phyloP scores from a whole-genome alignment of 2,888 invertebrate genomes.

The Trichogramma dendrolimi region DNA sequence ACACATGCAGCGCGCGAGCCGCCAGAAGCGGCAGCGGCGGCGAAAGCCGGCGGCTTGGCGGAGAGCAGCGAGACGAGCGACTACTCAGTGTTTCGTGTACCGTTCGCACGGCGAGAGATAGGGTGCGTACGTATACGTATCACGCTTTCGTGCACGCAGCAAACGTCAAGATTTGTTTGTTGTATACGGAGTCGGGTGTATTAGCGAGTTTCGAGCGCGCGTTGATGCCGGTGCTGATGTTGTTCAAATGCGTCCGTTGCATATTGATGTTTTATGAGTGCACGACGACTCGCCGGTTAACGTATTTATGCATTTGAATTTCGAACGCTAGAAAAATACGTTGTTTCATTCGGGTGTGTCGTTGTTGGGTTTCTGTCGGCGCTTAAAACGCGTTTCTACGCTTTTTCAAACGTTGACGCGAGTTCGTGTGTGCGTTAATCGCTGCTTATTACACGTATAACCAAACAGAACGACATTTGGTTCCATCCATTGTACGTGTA shows the following conservation, averaged over 20 bases:
- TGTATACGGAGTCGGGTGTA: too few species aligned
- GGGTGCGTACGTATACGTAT: background rate
- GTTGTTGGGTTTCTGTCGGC: too few species aligned
- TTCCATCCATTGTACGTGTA: too few species aligned
- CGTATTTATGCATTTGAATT: background rate
- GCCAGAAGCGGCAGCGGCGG: slow-evolving; percentile 5
- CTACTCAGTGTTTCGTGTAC: slow-evolving; percentile 15
- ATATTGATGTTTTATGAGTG: background rate
- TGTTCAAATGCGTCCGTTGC: background rate
- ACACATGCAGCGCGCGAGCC: background rate
- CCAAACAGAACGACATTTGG: too few species aligned
- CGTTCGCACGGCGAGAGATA: background rate
- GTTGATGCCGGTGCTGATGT: background rate
- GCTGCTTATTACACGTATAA: too few species aligned
- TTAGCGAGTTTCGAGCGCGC: background rate
- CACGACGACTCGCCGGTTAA: background rate
- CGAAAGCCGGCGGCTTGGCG: background rate
- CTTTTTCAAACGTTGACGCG: too few species aligned
- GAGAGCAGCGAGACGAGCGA: background rate
- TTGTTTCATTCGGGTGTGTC: too few species aligned
- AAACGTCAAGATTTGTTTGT: background rate
- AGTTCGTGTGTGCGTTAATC: too few species aligned
- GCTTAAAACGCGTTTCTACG: too few species aligned
- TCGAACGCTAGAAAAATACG: background rate
- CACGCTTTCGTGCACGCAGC: background rate